Evolutionary conservation across 2,888 invertebrate genomes (phyloP), one percentile per base, ranked within the genome.

Genomic region (Leucozona laternaria): DNA sequence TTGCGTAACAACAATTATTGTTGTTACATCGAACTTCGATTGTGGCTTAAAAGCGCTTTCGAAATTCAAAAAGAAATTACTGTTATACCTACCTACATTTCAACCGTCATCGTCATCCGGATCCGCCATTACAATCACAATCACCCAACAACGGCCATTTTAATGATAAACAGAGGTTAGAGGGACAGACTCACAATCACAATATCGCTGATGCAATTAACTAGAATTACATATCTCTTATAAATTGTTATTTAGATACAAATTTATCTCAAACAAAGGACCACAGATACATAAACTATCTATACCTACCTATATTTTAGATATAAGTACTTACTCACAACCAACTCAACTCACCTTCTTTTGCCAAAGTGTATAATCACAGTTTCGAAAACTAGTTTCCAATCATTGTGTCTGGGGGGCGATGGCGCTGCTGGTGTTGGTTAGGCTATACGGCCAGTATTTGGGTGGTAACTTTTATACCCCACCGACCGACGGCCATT

Each of bases 161-260:
- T 53, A 37, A 20, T 17, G 64, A 62, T 62, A 62, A 25, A 79
- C n/a, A n/a, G 75, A 73, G 64, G 62, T 80, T 75, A 58, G 22
- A 22, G 22, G 20, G 25, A 20, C 31, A 43, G 10, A 40, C 60
- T 20, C 28, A 17, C 20, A 25, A 8, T 31, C 28, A 0, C 40
- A 31, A 31, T 68, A 68, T 77, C 80, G 20, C 58, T 31, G 85
- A 70, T 77, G 73, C 82, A 82, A 82, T 86, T 86, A 86, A 82
- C 82, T 86, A 75, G 86, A 86, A 82, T 81, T 85, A 85, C 85
- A 81, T n/a, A n/a, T 81, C 80, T 77, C 77, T n/a, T 45, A 17
- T 28, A n/a, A 28, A 64, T 31, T 17, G 28, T 64, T 40, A 20
- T 15, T 64, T 68, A 22, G 53, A 76, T 75, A 77, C 53, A 53